phyloP scores from a whole-genome alignment of 2,113 vertebrate genomes.

The Burhinus bistriatus region DNA sequence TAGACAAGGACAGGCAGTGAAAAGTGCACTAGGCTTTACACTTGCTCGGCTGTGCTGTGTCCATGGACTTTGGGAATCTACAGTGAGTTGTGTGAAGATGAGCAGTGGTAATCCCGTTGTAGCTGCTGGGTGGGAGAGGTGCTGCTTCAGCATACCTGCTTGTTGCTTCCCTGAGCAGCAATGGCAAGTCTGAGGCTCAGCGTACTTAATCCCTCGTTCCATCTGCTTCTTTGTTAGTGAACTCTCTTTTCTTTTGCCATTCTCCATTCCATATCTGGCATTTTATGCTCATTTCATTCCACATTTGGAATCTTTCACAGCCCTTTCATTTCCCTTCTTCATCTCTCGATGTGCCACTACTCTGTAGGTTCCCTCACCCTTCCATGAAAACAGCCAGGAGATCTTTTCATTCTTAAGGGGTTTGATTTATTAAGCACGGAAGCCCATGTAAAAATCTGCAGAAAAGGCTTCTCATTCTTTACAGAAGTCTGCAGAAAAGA shows the following conservation, averaged over 20 bases:
- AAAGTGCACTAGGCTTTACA: neutral
- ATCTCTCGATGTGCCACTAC: neutral
- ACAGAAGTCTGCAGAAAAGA: neutral
- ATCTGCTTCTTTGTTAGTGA: neutral
- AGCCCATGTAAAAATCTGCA: neutral
- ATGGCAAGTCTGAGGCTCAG: neutral
- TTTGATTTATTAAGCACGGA: neutral
- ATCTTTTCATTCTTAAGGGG: neutral
- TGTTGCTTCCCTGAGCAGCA: neutral
- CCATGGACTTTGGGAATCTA: fast-evolving
- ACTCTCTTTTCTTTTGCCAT: neutral
- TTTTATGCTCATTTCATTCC: neutral
- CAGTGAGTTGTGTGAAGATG: too few species aligned
- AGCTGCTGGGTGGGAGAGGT: neutral
- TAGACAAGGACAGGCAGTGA: neutral
- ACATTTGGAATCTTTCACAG: neutral
- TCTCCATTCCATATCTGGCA: neutral
- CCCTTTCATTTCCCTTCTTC: neutral
- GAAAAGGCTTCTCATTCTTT: neutral
- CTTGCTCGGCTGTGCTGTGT: neutral
- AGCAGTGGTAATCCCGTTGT: too few species aligned
- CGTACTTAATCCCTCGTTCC: neutral
- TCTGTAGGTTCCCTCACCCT: neutral
- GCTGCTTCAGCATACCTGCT: neutral
- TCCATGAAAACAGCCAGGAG: neutral